phyloP scores from a whole-genome alignment of 2,888 invertebrate species.

The Euproctis similis region DNA sequence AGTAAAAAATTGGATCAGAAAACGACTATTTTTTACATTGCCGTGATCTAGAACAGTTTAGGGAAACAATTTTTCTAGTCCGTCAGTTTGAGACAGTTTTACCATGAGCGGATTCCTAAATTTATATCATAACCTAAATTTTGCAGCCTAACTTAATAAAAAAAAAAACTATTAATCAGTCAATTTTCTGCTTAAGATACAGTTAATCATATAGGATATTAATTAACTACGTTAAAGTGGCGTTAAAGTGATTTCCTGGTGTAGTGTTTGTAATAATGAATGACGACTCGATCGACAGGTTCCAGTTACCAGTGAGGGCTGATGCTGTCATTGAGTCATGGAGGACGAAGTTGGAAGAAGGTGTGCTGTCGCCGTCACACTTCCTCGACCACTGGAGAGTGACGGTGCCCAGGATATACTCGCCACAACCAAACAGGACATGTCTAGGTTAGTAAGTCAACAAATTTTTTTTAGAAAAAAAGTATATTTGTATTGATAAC shows the following conservation, averaged over 20 bases:
- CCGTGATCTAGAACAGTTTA: too few species aligned
- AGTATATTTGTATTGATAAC: too few species aligned
- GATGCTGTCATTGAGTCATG: constrained; percentile 70
- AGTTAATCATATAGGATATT: too few species aligned
- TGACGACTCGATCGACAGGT: constrained; percentile 40
- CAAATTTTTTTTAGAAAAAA: background rate
- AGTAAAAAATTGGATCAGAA: too few species aligned
- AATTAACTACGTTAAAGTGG: background rate
- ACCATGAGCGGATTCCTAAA: too few species aligned
- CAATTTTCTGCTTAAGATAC: too few species aligned
- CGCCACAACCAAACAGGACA: constrained; percentile 80
- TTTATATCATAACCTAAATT: too few species aligned
- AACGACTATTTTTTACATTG: too few species aligned
- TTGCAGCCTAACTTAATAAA: too few species aligned
- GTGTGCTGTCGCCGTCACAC: constrained; percentile 75
- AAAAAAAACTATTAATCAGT: background rate
- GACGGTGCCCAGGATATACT: constrained; percentile 84
- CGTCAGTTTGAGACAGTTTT: too few species aligned
- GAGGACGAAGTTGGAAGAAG: constrained; percentile 77
- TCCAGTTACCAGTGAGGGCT: constrained; percentile 53
- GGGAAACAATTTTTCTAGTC: too few species aligned
- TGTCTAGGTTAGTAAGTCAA: constrained; percentile 68
- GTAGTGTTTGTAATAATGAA: constrained; percentile 16
- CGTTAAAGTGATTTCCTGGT: too few species aligned
- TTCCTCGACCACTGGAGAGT: constrained; percentile 84